phyloP scores from a whole-genome alignment of 2,888 invertebrate genomes.

The Dasypogon diadema region DNA sequence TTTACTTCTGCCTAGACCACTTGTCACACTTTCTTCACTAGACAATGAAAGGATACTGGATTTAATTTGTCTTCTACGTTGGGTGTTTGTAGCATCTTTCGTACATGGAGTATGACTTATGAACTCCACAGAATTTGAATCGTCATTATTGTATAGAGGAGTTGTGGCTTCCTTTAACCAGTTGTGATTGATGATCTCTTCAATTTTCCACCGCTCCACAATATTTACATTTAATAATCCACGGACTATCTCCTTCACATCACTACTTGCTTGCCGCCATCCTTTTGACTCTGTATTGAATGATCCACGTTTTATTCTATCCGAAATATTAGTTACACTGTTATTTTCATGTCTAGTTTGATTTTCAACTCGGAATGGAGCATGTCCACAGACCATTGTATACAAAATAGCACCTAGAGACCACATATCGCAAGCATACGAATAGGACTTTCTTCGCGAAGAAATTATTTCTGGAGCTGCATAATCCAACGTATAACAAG shows the following conservation, averaged over 20 bases:
- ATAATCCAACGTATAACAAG: conserved; percentile 81
- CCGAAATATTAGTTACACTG: conserved; percentile 71
- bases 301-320: conserved; percentile 23
- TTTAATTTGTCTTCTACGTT: conserved; percentile 76
- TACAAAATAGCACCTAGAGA: conserved; percentile 91
- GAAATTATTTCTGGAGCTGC: conserved; percentile 93
- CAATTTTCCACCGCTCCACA: conserved; percentile 33
- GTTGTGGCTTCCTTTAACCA: conserved; percentile 69
- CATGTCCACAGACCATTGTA: conserved; percentile 81
- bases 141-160: conserved; percentile 29
- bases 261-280: conserved; percentile 18
- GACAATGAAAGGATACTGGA: conserved; percentile 58
- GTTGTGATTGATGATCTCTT: conserved; percentile 74
- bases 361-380: conserved; percentile 76
- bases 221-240: conserved; percentile 33
- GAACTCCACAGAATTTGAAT: conserved; percentile 36
- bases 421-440: conserved; percentile 96
- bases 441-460: conserved; percentile 73
- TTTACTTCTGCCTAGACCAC: conserved; percentile 62
- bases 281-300: conserved; percentile 22
- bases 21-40: conserved; percentile 61
- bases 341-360: conserved; percentile 47
- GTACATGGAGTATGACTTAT: conserved; percentile 12
- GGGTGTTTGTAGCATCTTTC: conserved; percentile 59
- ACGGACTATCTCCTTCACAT: conserved; percentile 36